These are phyloP conservation scores for Thyatira batis DNA, from an alignment of 2,888 invertebrate genomes.

Conservation along the genomic window DNA sequence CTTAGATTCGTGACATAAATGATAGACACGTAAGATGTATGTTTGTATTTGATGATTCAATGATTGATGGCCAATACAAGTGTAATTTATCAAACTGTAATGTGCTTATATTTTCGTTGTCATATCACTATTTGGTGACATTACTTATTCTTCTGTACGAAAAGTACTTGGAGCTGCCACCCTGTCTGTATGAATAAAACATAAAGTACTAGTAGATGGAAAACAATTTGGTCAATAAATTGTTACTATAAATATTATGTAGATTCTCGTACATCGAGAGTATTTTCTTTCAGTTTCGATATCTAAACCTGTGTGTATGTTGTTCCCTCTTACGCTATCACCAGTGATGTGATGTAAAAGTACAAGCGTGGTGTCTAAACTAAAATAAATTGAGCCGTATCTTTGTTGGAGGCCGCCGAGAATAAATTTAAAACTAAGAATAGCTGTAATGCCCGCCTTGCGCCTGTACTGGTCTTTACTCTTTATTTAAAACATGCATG, in stretches of 20 bases:
- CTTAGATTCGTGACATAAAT: background rate
- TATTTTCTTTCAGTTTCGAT: background rate
- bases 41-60: background rate
- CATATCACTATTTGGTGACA: background rate
- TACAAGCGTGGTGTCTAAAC: conserved; percentile 54
- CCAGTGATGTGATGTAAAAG: conserved; percentile 26
- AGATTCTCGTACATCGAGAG: too few relatives aligned
- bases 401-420: conserved; percentile 72
- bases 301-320: conserved; percentile 2
- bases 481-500: conserved; percentile 18
- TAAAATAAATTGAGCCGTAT: conserved; percentile 65
- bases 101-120: background rate
- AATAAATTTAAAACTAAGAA: conserved; percentile 66
- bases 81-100: background rate
- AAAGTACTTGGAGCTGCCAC: background rate
- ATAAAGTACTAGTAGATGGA: too few relatives aligned
- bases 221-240: too few relatives aligned
- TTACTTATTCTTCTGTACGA: background rate
- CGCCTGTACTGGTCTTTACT: conserved; percentile 29
- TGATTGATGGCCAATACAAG: background rate
- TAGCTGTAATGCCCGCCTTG: conserved; percentile 52
- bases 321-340: conserved; percentile 3
- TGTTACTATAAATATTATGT: too few relatives aligned
- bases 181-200: too few relatives aligned
- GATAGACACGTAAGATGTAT: background rate